These are phyloP conservation scores for Melitaea cinxia DNA, from an alignment of 1,140 invertebrate species.

Conservation along the genomic window DNA sequence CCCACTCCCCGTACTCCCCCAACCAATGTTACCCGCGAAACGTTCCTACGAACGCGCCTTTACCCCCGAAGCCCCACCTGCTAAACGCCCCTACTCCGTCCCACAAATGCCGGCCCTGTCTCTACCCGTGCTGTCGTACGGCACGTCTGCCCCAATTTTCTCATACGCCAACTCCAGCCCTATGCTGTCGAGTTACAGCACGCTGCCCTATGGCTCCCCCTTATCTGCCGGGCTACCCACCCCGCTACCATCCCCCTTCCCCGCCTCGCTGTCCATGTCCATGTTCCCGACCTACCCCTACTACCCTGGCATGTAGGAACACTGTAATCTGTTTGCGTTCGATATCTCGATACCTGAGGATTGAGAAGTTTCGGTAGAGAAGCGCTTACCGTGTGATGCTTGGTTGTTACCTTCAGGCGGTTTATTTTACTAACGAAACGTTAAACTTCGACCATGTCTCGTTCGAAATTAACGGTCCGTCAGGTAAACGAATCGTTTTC, in stretches of 20 bases:
- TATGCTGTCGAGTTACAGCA: conserved; percentile 61
- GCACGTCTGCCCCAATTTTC: conserved; percentile 59
- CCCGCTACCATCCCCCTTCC: conserved; percentile 55
- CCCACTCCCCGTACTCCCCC: conserved; percentile 65
- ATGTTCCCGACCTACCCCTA: conserved; percentile 72
- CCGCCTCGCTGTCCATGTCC: conserved; percentile 59
- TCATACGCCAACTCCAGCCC: conserved; percentile 63
- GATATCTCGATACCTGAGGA: neutral
- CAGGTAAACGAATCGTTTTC: no score
- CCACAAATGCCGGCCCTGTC: conserved; percentile 77
- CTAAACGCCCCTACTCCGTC: conserved; percentile 73
- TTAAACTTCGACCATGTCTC: no score
- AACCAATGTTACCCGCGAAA: conserved; percentile 61
- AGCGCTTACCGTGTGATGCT: no score
- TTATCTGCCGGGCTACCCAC: conserved; percentile 53
- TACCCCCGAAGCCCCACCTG: conserved; percentile 65
- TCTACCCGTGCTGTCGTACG: conserved; percentile 80
- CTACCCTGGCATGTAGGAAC: conserved; percentile 62
- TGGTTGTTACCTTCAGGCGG: no score
- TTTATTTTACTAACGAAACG: no score
- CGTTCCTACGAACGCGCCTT: conserved; percentile 81
- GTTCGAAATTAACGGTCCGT: no score
- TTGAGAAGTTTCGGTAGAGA: neutral
- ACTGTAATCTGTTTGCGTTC: neutral
- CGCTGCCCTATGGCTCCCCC: conserved; percentile 55